Evolutionary conservation across 2,797 vertebrate genomes (phyloP), one percentile per base, ranked within the genome.

Genomic region (Anolis apletophallus): DNA sequence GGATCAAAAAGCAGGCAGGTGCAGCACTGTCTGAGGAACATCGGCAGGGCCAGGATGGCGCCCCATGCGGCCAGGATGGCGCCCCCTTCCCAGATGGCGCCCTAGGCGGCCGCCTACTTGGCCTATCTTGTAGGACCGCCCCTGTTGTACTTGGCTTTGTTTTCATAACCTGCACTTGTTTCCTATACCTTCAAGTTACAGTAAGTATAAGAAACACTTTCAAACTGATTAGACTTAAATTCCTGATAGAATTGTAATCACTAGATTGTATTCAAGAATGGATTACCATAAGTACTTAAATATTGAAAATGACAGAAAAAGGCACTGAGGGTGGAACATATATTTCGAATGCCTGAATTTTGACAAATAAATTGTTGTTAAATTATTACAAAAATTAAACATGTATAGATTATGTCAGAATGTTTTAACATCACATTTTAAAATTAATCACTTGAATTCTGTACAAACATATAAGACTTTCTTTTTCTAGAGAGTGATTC

Each of bases 401-500:
- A 36, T n/a, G 57, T 75, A 0, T 34, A 46, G 40, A 67, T 74
- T 73, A 57, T 40, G 34, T 23, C 32, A 36, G 57, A 21, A 12
- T 78, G 23, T 34, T 40, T 79, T 23, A 80, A 86, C 26, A 81
- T 46, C 7, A 76, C 29, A 36, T 89, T 23, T 46, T 81, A 79
- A 64, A 87, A 57, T 6, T 1, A 16, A 29, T 73, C 3, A 79
- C 26, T 19, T 68, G 8, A 72, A 83, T 89, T 57, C 12, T 40
- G 14, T 81, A 79, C 21, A 46, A 74, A 77, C 77, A 52, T 71
- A 32, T 71, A 32, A 55, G 76, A 82, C 9, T 69, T 16, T 88
- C 68, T 94, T 84, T 74, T 93, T 90, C 88, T 89, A 97, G 97
- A 89, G 81, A 95, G 97, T 1, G 96, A 89, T 36, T 96, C 96